phyloP scores from a whole-genome alignment of 2,888 invertebrate genomes.

The Sminthurinus aureus region DNA sequence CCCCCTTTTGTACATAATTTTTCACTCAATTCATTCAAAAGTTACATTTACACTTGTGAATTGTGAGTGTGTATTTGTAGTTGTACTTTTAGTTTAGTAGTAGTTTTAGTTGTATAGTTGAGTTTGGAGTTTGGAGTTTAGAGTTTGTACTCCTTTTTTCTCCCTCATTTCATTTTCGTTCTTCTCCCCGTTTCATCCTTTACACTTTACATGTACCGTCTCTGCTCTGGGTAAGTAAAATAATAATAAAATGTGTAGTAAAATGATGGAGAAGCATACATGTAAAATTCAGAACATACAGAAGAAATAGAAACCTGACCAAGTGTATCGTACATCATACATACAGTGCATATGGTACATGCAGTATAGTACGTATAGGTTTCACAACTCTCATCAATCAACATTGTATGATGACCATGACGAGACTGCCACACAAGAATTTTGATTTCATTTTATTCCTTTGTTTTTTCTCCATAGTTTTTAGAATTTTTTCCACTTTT shows the following conservation, averaged over 20 bases:
- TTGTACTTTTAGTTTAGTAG: no score
- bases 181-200: not conserved
- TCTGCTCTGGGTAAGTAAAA: no score
- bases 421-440: not conserved
- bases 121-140: not conserved
- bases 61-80: not conserved
- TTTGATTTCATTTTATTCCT: not conserved
- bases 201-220: not conserved
- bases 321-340: no score
- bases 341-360: no score
- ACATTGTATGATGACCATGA: not conserved
- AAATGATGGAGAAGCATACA: no score
- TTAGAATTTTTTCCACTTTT: not conserved
- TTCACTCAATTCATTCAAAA: constrained; percentile 7
- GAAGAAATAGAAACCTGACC: no score
- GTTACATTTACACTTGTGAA: constrained; percentile 18
- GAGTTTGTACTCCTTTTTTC: constrained; percentile 5
- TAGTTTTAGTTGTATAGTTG: no score
- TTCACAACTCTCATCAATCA: not conserved
- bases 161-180: not conserved
- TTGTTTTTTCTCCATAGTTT: not conserved
- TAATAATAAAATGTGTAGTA: no score
- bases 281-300: no score
- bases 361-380: no score
- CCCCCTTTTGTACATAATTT: constrained; percentile 16